Percentiles rank a stretch among this genome's conserved stretches.
These are phyloP conservation scores for Epizoanthus ramosus DNA, from an alignment of 92 coral and sea anemone genomes.

Conservation along the genomic window DNA sequence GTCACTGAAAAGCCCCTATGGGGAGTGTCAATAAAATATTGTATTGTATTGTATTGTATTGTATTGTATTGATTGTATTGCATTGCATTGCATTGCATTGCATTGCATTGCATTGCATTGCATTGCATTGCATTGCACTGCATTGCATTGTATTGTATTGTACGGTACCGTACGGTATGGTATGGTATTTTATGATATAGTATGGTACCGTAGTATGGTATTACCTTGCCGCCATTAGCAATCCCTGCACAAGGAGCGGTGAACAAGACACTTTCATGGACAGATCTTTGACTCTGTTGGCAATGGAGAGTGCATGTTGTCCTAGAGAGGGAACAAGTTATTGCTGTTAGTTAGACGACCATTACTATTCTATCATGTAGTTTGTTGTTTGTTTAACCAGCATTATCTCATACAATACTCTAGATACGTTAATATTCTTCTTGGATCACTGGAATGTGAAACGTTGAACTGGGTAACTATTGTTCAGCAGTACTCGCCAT, in stretches of 20 bases:
- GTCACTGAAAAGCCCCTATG: too few species aligned
- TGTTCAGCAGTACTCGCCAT: too few species aligned
- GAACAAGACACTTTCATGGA: constrained; percentile 87
- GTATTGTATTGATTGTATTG: neutral
- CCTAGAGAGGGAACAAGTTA: constrained; percentile 50
- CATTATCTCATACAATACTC: too few species aligned
- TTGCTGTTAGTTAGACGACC: neutral
- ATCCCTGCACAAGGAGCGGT: constrained; percentile 83
- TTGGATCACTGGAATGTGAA: too few species aligned
- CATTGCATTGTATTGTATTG: neutral
- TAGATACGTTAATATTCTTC: too few species aligned
- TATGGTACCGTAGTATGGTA: neutral
- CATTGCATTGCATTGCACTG: neutral
- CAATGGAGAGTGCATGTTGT: constrained; percentile 66
- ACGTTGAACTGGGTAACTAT: too few species aligned
- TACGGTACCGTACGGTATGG: neutral
- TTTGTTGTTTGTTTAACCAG: too few species aligned
- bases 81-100: neutral
- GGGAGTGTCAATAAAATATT: too few species aligned
- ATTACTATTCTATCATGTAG: too few species aligned
- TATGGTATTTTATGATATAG: constrained; percentile 31
- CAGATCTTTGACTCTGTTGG: constrained; percentile 80
- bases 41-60: neutral
- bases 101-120: neutral
- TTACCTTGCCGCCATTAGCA: constrained; percentile 63